A percentile compares a stretch with the other conserved stretches of the same genome.
phyloP scores from a whole-genome alignment of 2,888 invertebrate genomes.

The Meiosimyza platycephala region DNA sequence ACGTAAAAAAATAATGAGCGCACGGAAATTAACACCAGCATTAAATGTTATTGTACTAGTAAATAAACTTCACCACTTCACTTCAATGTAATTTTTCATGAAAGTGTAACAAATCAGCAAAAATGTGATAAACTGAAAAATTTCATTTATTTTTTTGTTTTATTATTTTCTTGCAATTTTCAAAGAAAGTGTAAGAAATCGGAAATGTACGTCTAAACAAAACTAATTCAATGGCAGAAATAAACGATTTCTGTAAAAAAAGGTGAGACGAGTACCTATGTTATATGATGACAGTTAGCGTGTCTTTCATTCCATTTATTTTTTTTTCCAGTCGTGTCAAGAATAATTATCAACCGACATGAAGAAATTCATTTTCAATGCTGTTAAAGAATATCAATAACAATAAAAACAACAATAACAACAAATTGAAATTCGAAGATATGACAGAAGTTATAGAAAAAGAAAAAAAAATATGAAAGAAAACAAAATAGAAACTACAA shows the following conservation, averaged over 20 bases:
- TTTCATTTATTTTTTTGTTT: background rate
- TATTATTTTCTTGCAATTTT: background rate
- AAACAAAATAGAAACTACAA: background rate
- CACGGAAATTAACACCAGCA: too few species aligned
- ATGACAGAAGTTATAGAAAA: background rate
- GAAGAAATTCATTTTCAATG: constrained; percentile 45
- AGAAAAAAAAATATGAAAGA: background rate
- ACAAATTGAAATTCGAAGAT: background rate
- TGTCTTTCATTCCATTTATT: background rate
- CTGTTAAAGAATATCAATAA: constrained; percentile 11
- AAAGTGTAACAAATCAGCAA: too few species aligned
- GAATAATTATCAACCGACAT: constrained; percentile 34
- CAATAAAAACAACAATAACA: constrained; percentile 6
- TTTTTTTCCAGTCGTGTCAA: constrained; percentile 24
- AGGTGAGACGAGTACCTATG: background rate
- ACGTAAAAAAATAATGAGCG: too few species aligned
- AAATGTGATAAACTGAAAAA: too few species aligned
- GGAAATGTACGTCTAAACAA: constrained; percentile 26
- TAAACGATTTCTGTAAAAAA: constrained; percentile 21
- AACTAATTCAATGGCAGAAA: constrained; percentile 22
- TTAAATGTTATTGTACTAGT: too few species aligned
- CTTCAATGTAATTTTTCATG: too few species aligned
- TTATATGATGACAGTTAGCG: background rate
- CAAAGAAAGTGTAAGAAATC: constrained; percentile 4
- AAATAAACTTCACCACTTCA: too few species aligned